Conservation (phyloP, 2,113 vertebrate genomes). For the Bujurquina vittata region DNA sequence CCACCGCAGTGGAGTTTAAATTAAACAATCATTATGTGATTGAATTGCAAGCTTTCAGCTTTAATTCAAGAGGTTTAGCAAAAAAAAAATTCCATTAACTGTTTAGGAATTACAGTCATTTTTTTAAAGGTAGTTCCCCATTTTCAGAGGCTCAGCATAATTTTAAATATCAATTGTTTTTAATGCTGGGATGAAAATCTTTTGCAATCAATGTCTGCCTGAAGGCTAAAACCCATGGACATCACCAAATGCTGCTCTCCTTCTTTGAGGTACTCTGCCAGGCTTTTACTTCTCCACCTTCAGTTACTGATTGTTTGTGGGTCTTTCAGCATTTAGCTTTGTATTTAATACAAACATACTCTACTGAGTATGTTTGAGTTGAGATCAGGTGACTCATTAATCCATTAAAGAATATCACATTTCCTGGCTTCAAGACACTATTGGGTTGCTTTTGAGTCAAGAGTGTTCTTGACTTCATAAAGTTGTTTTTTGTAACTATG, state of each 20-base stretch:
- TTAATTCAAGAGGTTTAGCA: conserved; percentile 7
- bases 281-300: too few relatives aligned
- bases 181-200: too few relatives aligned
- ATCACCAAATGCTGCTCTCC: too few relatives aligned
- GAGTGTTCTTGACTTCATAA: neutral
- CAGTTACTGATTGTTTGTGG: too few relatives aligned
- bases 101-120: neutral
- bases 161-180: too few relatives aligned
- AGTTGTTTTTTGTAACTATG: neutral
- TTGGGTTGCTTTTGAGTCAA: neutral
- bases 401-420: too few relatives aligned
- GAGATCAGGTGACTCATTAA: neutral
- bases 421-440: neutral
- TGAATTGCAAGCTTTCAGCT: neutral
- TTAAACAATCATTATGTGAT: neutral
- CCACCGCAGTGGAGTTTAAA: neutral
- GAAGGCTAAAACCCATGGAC: too few relatives aligned
- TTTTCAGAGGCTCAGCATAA: neutral
- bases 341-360: neutral
- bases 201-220: too few relatives aligned
- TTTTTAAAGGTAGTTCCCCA: neutral
- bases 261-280: too few relatives aligned
- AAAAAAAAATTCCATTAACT: neutral
- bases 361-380: neutral
- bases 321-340: too few relatives aligned